Evolutionary conservation across 2,113 vertebrate genomes (phyloP), one percentile per base, ranked within the genome.

Genomic region (Sphyrna mokarran): DNA sequence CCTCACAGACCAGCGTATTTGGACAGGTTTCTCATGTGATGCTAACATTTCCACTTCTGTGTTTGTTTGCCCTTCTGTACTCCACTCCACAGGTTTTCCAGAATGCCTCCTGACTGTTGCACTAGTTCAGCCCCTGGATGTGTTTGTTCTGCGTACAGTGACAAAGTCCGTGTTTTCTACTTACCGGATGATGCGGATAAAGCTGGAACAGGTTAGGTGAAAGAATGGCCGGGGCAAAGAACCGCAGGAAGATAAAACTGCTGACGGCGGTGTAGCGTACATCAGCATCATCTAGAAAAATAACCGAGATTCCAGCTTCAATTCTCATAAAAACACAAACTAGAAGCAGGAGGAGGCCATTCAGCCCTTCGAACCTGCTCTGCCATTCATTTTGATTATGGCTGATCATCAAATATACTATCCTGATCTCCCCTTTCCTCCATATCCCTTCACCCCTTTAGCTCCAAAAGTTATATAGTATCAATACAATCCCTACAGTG

Each of bases 151-250:
- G 61, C 80, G 7, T 0, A 6, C 23, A 72, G 37, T 83, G 78
- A 66, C 72, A 80, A 87, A 95, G 95, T 95, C 61, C 0, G 0
- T 22, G 95, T 91, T 89, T 0, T 37, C 29, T 95, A 98, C 99
- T 98, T 97, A 99, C 99, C 1, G 99, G 98, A 96, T 99, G 99
- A 96, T 99, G 99, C 0, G 98, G 98, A 1, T 98, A 98, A 96
- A 99, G 98, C 95, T 99, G 99, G 97, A 99, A 99, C 95, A 99
- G 98, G 96, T 99, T 99, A 23, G 99, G 99, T 66, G 99, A 99
- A 66, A 99, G 98, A 96, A 99, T 99, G 90, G 99, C 99, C 5
- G 99, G 99, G 58, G 99, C 99, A 13, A 99, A 99, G 97, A 99
- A 99, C 63, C 99, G 98, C 96, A 99, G 97, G 97, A 99, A 99